Base-by-base conservation (phyloP, 2,888 invertebrate species). In the Sylvicola cinctus region DNA sequence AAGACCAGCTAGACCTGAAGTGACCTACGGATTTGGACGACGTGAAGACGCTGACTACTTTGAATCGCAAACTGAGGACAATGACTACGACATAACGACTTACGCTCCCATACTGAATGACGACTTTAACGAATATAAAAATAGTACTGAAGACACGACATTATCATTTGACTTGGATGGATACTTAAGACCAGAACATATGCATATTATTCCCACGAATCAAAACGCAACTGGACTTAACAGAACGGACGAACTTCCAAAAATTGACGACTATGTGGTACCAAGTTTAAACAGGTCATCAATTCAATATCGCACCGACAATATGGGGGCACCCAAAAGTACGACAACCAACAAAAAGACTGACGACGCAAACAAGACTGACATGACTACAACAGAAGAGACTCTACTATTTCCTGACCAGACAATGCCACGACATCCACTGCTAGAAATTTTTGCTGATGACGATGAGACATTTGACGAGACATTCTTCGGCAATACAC, bases 101-200 rank as follows among this genome's bases (percentile, higher is more conserved):
- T 43, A 40, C 40, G 34, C 13, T 46, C 50, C 43, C 46, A 43
- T 41, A 12, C 25, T 33, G 17, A 34, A 29, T 13, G 27, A 12
- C 42, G 4, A 44, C 38, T n/a, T 35, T 10, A 35, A 37, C 28
- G 17, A 34, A 6, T 31, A 34, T 13, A 31, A 13, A 11, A 23
- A 32, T 16, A 15, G 16, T 31, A 15, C 26, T 15, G 11, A 10
- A 7, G 17, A 12, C 11, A 26, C 16, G 30, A 5, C 11, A 15
- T 28, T 20, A 13, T 16, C 31, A 26, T 35, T 31, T 17, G 49
- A 53, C 38, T 43, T 43, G 33, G 52, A 54, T 42, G 54, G 51
- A 11, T 52, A 52, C 37, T 36, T 51, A 27, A 36, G 50, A 46
- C 52, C 52, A 0, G 51, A 54, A 45, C 45, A 46, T 31, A 51